phyloP scores from a whole-genome alignment of 1,140 invertebrate species.

The Achroia grisella region DNA sequence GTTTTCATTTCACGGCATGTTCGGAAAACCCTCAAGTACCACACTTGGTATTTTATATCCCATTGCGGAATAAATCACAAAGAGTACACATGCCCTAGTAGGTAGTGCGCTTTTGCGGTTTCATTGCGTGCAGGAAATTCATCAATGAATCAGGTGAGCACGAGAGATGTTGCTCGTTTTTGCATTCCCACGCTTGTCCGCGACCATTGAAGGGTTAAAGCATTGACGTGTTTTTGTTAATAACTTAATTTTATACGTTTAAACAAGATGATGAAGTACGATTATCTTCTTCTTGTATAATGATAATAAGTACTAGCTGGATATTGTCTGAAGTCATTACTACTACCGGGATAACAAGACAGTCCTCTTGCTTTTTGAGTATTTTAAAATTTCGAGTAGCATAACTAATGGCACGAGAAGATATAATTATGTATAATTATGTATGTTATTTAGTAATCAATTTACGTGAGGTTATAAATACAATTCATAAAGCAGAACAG shows the following conservation, averaged over 20 bases:
- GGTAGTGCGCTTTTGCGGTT: conserved; percentile 61
- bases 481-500: too few species aligned
- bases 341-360: too few species aligned
- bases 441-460: too few species aligned
- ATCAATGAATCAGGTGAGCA: conserved; percentile 49
- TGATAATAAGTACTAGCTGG: too few species aligned
- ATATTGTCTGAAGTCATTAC: too few species aligned
- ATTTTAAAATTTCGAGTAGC: too few species aligned
- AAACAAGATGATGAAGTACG: conserved; percentile 12
- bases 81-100: conserved; percentile 32
- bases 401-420: too few species aligned
- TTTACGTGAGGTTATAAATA: too few species aligned
- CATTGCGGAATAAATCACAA: conserved; percentile 26
- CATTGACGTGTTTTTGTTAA: conserved; percentile 2
- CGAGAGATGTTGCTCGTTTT: conserved; percentile 33
- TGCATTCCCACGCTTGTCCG: conserved; percentile 56
- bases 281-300: too few species aligned
- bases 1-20: neutral
- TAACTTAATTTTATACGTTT: too few species aligned
- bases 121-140: conserved; percentile 63
- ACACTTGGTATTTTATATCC: conserved; percentile 11
- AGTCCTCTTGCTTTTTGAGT: too few species aligned
- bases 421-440: too few species aligned
- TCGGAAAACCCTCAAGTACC: conserved; percentile 34
- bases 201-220: conserved; percentile 36